Base-by-base conservation (phyloP, 1,140 invertebrate genomes). In the Brachionus angularis region DNA sequence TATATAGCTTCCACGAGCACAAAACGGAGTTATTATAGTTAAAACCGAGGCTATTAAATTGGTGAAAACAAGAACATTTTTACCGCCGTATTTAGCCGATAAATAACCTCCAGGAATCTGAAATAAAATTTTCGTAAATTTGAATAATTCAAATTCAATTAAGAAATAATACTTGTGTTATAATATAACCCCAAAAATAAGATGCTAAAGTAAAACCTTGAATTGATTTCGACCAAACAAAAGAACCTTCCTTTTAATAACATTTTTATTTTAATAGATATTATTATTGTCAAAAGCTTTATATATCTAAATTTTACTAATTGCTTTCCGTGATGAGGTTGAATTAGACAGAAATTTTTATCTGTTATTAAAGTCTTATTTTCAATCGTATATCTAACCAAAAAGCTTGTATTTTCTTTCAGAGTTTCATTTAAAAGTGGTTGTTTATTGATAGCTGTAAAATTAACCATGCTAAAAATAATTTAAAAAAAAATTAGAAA, bases 111-210 rank as follows among this genome's bases (percentile, higher is more conserved):
- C 31, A 8, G 64, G 64, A 7, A 61, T 61, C 55, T 61, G n/a
- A 1, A 34, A 42, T 42, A n/a, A 10, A 42, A 10, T 16, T 10
- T 42, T 42, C 10, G 39, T 10, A 16, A 16, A 10, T 16, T 10
- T 16, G 10, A 10, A 42, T 42, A 10, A 10, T 42, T 16, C 16
- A 16, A 42, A 61, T 31, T 18, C 1, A 16, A 8, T 16, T 31
- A 36, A 58, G 12, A 12, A 42, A 21, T 61, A 14, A 36, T 5
- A 83, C 75, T 72, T 83, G 80, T 8, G 79, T 78, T 5, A 79
- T 61, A 8, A 82, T 73, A 73, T 83, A 83, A 29, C 81, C 81
- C 76, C 77, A 80, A 77, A 81, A 83, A 73, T 81, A 82, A 10
- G 80, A 74, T 2, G 78, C 79, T 4, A 82, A 69, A 18, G 82